Base-by-base conservation (phyloP, 2,113 vertebrate genomes). In the Silurus glanis region DNA sequence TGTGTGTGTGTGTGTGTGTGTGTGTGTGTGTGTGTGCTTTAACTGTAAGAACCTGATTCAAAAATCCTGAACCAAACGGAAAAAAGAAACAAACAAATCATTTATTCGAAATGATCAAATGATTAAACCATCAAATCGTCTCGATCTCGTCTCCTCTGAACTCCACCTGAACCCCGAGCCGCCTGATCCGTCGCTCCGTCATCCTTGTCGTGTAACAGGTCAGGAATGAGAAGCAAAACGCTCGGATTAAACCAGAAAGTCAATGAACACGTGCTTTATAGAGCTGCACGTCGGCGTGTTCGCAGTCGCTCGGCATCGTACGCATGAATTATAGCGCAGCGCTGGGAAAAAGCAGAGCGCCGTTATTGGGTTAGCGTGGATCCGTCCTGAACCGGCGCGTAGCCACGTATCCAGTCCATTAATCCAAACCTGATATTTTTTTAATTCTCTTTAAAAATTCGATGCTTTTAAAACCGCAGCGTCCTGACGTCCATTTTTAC, bases 191-290 rank as follows among this genome's bases (percentile, higher is more conserved):
- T 74, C 76, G 58, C 72, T 89, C 80, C 78, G 62, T 78, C 80
- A 82, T 58, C 86, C 75, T 80, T 79, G 88, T 76, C 86, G 47
- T 37, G 59, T 53, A 51, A 89, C 72, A 53, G 53, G 83, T 72
- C 78, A 80, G 83, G 21, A 83, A 87, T 87, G 74, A 72, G 83
- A 87, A 72, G 59, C 25, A 82, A 83, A 74, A 76, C 55, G 64
- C 37, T 53, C 72, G 83, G 84, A 87, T 89, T 89, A 80, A 85
- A 85, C 85, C 74, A 71, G 82, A 87, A 81, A 75, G 83, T 83
- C 88, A 74, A 89, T 89, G 86, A 89, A 85, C 88, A 66, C 80
- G n/a, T 85, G 62, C 64, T 87, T 87, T 83, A 87, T 87, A 85
- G 83, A 89, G 83, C 85, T 49, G 56, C 67, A 87, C 83, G 79